These are phyloP conservation scores for Ctena decussata DNA, from an alignment of 2,888 invertebrate species.

Conservation along the genomic window DNA sequence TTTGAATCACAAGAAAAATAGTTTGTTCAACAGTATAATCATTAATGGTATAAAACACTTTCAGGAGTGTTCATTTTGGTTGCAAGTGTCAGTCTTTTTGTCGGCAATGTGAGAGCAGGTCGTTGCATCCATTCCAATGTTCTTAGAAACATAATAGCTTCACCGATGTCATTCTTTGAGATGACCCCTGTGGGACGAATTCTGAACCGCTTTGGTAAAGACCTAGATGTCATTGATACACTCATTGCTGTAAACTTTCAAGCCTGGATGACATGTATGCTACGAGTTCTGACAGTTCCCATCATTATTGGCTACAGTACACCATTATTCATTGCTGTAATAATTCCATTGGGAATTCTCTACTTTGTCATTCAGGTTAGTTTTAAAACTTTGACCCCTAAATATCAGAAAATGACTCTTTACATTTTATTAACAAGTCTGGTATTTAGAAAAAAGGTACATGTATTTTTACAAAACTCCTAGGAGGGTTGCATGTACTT, in stretches of 20 bases:
- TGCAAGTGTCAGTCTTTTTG: conserved; percentile 57
- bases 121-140: conserved; percentile 72
- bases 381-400: background rate
- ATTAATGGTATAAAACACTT: no score
- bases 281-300: conserved; percentile 72
- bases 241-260: conserved; percentile 74
- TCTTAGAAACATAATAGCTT: conserved; percentile 75
- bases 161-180: conserved; percentile 84
- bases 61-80: conserved; percentile 63
- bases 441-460: no score
- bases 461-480: no score
- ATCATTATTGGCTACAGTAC: conserved; percentile 80
- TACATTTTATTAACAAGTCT: no score
- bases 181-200: conserved; percentile 82
- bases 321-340: conserved; percentile 75
- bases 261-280: conserved; percentile 72
- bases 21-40: no score
- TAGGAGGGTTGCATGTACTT: no score
- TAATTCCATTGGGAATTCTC: conserved; percentile 79
- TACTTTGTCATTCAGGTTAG: conserved; percentile 83
- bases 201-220: conserved; percentile 83
- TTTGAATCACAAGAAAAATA: no score
- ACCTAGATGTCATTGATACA: conserved; percentile 82
- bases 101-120: conserved; percentile 69
- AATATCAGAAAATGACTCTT: no score